Conservation (phyloP, 2,797 vertebrate species). For the Euphonia xanthogaster region DNA sequence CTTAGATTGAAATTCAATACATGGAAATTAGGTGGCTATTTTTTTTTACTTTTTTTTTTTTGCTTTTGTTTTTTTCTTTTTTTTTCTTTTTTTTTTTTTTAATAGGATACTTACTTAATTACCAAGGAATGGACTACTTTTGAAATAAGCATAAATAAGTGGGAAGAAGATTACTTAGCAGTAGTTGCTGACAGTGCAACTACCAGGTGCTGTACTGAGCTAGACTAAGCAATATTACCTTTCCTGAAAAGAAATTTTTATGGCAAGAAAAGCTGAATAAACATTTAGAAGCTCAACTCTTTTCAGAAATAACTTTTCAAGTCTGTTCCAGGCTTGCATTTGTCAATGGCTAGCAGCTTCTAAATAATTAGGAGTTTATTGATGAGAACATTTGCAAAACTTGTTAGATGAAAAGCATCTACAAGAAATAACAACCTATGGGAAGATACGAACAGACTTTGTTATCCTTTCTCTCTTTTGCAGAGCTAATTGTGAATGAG, state of each 20-base stretch:
- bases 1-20: neutral
- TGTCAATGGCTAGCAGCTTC: neutral
- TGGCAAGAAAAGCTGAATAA: neutral
- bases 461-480: neutral
- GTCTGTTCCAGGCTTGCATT: neutral
- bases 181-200: neutral
- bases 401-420: neutral
- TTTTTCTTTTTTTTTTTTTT: neutral
- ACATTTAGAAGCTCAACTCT: neutral
- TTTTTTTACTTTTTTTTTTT: neutral
- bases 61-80: neutral
- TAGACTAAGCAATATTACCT: neutral
- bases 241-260: neutral
- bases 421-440: neutral
- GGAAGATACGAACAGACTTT: neutral
- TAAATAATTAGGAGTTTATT: neutral
- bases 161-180: neutral
- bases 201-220: neutral
- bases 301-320: neutral
- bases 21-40: neutral
- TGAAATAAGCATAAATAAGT: neutral
- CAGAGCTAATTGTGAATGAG: neutral
- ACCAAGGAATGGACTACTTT: neutral
- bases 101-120: neutral
- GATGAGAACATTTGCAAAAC: neutral